A percentile compares a stretch with the other conserved stretches of the same genome.
Conservation (phyloP, 2,888 invertebrate genomes). For the Temnothorax ravouxi region DNA sequence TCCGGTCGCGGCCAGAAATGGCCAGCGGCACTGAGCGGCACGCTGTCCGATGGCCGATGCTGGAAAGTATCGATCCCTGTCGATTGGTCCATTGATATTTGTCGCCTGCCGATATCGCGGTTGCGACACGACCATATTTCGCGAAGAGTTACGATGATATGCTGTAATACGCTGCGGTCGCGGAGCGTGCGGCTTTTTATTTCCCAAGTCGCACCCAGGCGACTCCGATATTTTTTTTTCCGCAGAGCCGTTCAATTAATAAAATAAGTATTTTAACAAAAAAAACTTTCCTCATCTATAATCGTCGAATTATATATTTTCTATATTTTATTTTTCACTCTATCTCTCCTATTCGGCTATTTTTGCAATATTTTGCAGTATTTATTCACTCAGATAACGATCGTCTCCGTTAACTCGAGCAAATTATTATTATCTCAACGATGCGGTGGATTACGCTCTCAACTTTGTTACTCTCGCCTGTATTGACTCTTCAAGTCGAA, state of each 20-base stretch:
- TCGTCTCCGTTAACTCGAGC: neutral
- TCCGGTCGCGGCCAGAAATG: neutral
- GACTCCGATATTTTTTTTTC: neutral
- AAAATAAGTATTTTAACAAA: neutral
- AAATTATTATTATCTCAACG: conserved; percentile 19
- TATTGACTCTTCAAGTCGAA: neutral
- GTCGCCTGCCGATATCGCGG: neutral
- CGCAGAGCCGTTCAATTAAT: neutral
- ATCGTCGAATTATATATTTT: neutral
- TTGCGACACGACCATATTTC: neutral
- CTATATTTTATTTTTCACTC: neutral
- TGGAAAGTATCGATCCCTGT: conserved; percentile 11
- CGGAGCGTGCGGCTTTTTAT: neutral
- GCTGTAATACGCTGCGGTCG: neutral
- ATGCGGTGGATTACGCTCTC: neutral
- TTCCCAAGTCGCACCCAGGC: neutral
- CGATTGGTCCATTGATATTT: conserved; percentile 9
- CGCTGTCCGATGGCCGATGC: neutral
- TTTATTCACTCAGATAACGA: conserved; percentile 16
- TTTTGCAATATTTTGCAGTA: neutral
- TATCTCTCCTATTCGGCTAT: neutral
- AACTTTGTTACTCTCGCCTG: neutral
- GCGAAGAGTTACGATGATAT: neutral
- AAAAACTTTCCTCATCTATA: neutral
- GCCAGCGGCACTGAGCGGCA: too few relatives aligned